Conservation (phyloP, 2,797 vertebrate genomes). For the Leuciscus waleckii region DNA sequence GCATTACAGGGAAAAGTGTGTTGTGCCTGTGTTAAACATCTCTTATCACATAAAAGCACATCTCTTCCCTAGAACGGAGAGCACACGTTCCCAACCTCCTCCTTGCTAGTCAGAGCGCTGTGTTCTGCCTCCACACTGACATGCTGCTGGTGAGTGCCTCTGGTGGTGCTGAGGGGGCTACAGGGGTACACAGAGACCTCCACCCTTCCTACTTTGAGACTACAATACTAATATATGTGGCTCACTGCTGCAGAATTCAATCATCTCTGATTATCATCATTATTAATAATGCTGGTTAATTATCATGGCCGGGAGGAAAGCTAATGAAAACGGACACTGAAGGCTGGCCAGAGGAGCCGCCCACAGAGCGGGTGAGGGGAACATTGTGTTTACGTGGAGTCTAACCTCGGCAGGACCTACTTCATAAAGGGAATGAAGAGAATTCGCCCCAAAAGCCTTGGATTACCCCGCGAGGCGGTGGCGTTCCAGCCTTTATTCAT, state of each 20-base stretch:
- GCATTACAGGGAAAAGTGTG: conserved; percentile 42
- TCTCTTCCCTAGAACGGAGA: conserved; percentile 51
- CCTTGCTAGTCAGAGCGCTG: conserved; percentile 44
- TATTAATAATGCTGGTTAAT: conserved; percentile 84
- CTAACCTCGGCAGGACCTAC: conserved; percentile 48
- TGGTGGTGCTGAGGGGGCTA: conserved; percentile 33
- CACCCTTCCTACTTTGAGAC: conserved; percentile 66
- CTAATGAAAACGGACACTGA: conserved; percentile 77
- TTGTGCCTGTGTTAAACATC: conserved; percentile 47
- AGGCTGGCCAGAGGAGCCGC: conserved; percentile 56
- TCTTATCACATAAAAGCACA: conserved; percentile 57
- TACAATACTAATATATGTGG: conserved; percentile 73
- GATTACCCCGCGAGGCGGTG: conserved; percentile 55
- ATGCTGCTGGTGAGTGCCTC: conserved; percentile 33
- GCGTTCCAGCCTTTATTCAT: conserved; percentile 55
- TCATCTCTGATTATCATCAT: conserved; percentile 80
- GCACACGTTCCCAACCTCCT: conserved; percentile 41
- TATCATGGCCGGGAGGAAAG: conserved; percentile 78
- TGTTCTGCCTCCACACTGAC: conserved; percentile 35
- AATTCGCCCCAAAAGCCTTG: conserved; percentile 53
- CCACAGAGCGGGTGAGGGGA: conserved; percentile 49
- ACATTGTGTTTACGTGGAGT: conserved; percentile 59
- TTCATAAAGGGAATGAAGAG: conserved; percentile 61
- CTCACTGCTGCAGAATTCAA: conserved; percentile 77
- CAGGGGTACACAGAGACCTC: conserved; percentile 57